Base-by-base conservation (phyloP, 1,140 invertebrate genomes). In the Eulimnadia texana region DNA sequence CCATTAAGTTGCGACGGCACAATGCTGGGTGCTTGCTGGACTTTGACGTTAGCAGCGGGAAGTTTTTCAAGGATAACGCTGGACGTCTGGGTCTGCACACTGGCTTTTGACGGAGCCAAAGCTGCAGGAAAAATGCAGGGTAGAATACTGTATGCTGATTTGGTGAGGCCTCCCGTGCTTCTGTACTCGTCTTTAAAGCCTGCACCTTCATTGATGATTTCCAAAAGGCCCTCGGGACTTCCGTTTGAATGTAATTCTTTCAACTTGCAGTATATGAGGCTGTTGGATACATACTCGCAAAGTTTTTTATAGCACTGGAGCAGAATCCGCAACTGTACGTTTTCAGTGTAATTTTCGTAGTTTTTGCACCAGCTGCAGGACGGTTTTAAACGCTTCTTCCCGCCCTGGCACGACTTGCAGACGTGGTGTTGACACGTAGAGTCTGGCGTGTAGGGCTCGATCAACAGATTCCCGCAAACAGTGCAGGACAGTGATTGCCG, bases 401-500 rank as follows among this genome's bases (percentile, higher is more conserved):
- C 87, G 52, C 88, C 88, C 67, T 84, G 79, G 71, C 91, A 93
- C 3, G 72, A 71, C n/a, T 69, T 68, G 67, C 90, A 94, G 19
- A 93, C 85, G 74, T 90, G 84, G 75, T 93, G 90, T 72, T 89
- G 85, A 75, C 90, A 93, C 60, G 81, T 81, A n/a, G 81, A 83
- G 66, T 82, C 82, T n/a, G 89, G 86, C 50, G 85, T 84, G 69
- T 84, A 84, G 1, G 90, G 90, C 70, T 88, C 84, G 53, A 84
- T 83, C 51, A 92, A 73, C 60, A 93, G 76, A 69, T 88, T 84
- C 58, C 84, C 83, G 73, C 90, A 93, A 42, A 93, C 90, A 60
- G 86, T 87, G 73, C 90, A 93, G 62, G 86, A 86, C 62, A 95
- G 76, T 65, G 88, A 85, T 73, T 90, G 86, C 49, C 89, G 78